These are phyloP conservation scores for Cheilosia impressa DNA, from an alignment of 2,888 invertebrate genomes.

Conservation along the genomic window DNA sequence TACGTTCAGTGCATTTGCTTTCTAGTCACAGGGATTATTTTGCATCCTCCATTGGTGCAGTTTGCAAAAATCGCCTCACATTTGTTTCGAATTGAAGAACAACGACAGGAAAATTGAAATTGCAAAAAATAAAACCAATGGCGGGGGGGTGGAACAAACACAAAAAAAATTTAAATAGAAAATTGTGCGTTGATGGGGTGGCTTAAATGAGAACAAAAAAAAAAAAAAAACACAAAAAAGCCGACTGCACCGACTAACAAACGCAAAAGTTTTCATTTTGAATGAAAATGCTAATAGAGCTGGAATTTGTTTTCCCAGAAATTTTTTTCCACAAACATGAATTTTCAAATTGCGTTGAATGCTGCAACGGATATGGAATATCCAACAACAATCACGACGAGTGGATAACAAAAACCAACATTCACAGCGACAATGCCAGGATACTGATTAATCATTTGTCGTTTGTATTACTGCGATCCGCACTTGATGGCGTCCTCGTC, in stretches of 20 bases:
- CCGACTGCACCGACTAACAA: slow-evolving; percentile 29
- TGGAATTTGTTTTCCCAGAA: slow-evolving; percentile 69
- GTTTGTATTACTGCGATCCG: slow-evolving; percentile 57
- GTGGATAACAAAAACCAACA: slow-evolving; percentile 62
- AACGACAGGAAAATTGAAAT: slow-evolving; percentile 62
- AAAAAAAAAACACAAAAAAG: background rate
- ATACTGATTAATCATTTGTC: slow-evolving; percentile 68
- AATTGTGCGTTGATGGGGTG: slow-evolving; percentile 40
- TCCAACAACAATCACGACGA: slow-evolving; percentile 49
- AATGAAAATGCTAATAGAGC: slow-evolving; percentile 69
- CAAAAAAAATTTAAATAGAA: slow-evolving; percentile 4
- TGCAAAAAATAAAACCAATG: slow-evolving; percentile 28
- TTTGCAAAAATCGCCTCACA: slow-evolving; percentile 61
- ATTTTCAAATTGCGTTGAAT: slow-evolving; percentile 58
- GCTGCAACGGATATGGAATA: slow-evolving; percentile 26
- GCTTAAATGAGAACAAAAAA: slow-evolving; percentile 11
- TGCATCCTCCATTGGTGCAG: slow-evolving; percentile 44
- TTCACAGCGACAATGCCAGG: slow-evolving; percentile 59
- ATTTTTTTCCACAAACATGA: slow-evolving; percentile 66
- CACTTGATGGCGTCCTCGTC: background rate
- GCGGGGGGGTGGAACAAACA: background rate
- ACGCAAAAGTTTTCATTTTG: slow-evolving; percentile 64
- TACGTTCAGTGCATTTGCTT: slow-evolving; percentile 18
- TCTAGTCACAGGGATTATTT: slow-evolving; percentile 46
- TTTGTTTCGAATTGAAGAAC: slow-evolving; percentile 62